Percentiles rank a stretch among this genome's conserved stretches.
Conservation (phyloP, 2,797 vertebrate genomes). For the Petrocephalus schoutedeni region DNA sequence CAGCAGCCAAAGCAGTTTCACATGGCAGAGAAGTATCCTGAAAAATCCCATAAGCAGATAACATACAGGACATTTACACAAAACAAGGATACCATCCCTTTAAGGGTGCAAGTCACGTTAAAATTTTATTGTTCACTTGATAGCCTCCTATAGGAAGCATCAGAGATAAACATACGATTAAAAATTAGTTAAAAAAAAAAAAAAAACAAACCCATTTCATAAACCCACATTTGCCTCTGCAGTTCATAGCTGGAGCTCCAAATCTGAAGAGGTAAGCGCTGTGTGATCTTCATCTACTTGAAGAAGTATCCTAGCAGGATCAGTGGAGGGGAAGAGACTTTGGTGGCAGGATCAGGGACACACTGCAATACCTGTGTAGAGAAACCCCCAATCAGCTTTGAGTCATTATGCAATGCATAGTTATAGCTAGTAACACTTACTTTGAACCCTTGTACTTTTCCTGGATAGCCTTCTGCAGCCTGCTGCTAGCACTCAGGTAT, state of each 20-base stretch:
- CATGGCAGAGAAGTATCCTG: neutral
- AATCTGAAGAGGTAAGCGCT: conserved; percentile 33
- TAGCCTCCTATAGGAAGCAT: conserved; percentile 19
- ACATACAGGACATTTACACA: neutral
- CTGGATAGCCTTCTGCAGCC: conserved; percentile 74
- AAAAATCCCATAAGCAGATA: neutral
- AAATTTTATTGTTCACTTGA: conserved; percentile 29
- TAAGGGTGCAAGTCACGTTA: conserved; percentile 21
- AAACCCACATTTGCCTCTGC: neutral
- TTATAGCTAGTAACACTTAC: conserved; percentile 54
- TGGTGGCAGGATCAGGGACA: conserved; percentile 52
- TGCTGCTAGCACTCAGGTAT: conserved; percentile 57
- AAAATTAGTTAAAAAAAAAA: conserved; percentile 30
- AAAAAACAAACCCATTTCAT: conserved; percentile 4
- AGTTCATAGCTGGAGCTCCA: neutral
- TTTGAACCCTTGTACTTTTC: conserved; percentile 78
- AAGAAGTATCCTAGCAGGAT: conserved; percentile 13
- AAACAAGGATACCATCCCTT: neutral
- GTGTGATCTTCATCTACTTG: conserved; percentile 24
- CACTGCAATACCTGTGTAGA: conserved; percentile 50
- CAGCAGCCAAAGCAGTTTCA: conserved; percentile 24
- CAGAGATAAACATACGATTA: conserved; percentile 28
- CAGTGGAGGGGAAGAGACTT: conserved; percentile 38
- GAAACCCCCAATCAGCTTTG: neutral
- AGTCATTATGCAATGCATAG: neutral